Percentiles rank a stretch among this genome's conserved stretches.
Conservation (phyloP, 2,888 invertebrate genomes). For the Andrena bucephala region DNA sequence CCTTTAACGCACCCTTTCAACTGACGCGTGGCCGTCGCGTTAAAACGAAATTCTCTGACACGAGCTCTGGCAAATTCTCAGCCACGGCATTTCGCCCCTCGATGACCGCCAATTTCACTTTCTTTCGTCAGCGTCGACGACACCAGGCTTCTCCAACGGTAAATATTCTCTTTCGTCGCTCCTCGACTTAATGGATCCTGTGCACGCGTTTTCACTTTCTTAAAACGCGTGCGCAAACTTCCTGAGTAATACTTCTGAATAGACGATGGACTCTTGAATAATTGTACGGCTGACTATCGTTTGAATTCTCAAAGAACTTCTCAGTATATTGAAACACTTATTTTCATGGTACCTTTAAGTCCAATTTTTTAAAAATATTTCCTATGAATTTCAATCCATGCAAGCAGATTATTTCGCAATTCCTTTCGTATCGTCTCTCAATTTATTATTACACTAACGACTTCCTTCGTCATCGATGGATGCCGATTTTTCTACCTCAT, state of each 20-base stretch:
- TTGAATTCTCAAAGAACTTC: background rate
- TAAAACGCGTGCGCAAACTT: background rate
- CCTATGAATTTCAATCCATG: background rate
- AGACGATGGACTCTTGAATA: background rate
- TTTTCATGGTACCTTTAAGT: background rate
- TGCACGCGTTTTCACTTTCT: constrained; percentile 26
- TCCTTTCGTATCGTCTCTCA: background rate
- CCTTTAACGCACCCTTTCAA: constrained; percentile 34
- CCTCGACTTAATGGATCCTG: constrained; percentile 22
- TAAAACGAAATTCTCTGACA: background rate
- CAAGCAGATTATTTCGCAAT: background rate
- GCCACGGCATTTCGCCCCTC: background rate
- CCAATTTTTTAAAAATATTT: background rate
- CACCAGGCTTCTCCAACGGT: background rate
- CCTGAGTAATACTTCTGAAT: background rate
- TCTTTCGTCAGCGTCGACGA: constrained; percentile 2
- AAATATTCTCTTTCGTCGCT: constrained; percentile 34
- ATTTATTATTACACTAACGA: constrained; percentile 16
- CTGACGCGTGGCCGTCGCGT: constrained; percentile 19
- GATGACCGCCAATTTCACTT: constrained; percentile 11
- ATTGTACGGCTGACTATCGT: too few species aligned
- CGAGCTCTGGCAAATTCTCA: constrained; percentile 9
- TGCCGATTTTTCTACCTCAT: background rate
- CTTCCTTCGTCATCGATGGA: constrained; percentile 6
- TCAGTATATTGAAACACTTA: background rate